Evolutionary conservation across 2,113 vertebrate genomes (phyloP).

Genomic region (Odocoileus hemionus): DNA sequence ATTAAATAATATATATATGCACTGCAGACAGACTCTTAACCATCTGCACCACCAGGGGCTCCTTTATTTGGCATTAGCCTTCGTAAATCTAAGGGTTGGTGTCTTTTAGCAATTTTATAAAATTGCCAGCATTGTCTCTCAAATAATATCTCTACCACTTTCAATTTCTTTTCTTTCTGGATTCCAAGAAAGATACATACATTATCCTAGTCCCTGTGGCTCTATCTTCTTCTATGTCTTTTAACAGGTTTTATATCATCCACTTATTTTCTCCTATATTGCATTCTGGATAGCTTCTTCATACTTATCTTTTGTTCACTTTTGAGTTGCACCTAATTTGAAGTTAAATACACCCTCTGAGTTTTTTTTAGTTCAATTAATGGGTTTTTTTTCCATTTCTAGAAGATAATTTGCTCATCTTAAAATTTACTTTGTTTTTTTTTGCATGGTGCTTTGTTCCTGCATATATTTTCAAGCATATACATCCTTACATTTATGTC

Average conservation of each 20-base stretch:
- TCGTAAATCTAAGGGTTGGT: not conserved
- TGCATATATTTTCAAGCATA: not conserved
- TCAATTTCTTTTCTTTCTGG: not conserved
- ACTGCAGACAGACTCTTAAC: not conserved
- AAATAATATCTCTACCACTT: not conserved
- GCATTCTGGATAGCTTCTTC: not conserved
- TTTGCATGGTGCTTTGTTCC: not conserved
- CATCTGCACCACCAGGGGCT: not conserved
- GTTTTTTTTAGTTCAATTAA: not conserved
- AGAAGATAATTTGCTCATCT: not conserved
- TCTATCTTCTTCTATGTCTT: not conserved
- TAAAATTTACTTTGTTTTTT: not conserved
- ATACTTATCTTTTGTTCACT: not conserved
- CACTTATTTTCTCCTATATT: not conserved
- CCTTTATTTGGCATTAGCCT: not conserved
- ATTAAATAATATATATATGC: not conserved
- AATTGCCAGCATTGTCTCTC: not conserved
- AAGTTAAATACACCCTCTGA: not conserved
- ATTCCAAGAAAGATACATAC: not conserved
- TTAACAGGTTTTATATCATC: not conserved
- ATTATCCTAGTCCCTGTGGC: not conserved
- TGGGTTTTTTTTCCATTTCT: rapidly evolving
- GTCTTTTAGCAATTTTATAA: not conserved
- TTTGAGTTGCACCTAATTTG: not conserved
- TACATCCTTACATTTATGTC: not conserved